Base-by-base conservation (phyloP, 2,113 vertebrate genomes). In the Hoplias malabaricus region DNA sequence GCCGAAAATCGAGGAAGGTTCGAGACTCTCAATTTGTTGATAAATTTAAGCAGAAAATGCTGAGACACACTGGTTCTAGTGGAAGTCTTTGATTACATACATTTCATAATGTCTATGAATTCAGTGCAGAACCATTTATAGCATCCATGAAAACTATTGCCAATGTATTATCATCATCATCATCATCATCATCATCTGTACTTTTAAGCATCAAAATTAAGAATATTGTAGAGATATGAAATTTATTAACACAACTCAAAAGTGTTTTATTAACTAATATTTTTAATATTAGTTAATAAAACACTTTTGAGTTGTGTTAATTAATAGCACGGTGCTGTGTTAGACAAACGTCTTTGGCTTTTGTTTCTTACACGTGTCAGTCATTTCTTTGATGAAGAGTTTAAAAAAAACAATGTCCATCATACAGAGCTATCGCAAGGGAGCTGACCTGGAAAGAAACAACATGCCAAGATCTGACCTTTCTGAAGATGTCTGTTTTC, bases 401-500 rank as follows among this genome's bases (percentile, higher is more conserved):
- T 42, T 57, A 21, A 23, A 21, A 36, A n/a, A 11, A 48, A 54
- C n/a, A 43, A 69, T 13, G 56, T 68, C 70, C 46, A 72, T 73
- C 69, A 73, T 13, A 65, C 57, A 34, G 13, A 8, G 63, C 56
- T 56, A 46, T 2, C 36, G 23, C n/a, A 43, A 61, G 69, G 29
- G 21, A 80, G 46, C 67, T 59, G 59, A 75, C 67, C 73, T 80
- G 77, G 69, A 77, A 81, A 80, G 27, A 78, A n/a, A 67, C 57
- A 73, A 38, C 19, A 36, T 57, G 34, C 33, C 42, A 56, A 61
- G 48, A 46, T 29, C 33, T 75, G 72, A 84, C 83, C 83, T 80
- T 75, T 83, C 33, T 67, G 50, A 66, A 69, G 69, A 72, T 80
- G 77, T 83, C 73, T 27, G 77, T 79, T 71, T 76, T 80, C 77